Evolutionary conservation across 53 echinoderm and acorn worm genomes (phyloP).

Genomic region (Echinarachnius parma): DNA sequence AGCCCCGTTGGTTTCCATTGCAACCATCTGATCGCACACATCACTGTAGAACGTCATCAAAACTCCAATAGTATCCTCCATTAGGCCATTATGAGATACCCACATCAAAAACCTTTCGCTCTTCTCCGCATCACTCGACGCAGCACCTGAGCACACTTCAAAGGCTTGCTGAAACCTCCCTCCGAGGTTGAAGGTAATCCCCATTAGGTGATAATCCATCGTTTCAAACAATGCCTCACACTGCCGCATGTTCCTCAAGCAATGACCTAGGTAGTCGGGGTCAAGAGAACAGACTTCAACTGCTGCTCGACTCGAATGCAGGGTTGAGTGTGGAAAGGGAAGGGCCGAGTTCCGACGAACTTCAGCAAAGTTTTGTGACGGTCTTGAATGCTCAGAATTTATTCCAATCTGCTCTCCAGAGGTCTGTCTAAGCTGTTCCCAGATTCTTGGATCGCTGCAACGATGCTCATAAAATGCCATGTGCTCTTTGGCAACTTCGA

Average conservation of each 20-base stretch:
- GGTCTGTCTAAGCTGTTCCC: not conserved
- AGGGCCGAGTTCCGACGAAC: no score
- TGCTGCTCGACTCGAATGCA: not conserved
- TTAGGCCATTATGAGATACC: not conserved
- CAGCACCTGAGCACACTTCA: not conserved
- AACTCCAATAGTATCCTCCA: no score
- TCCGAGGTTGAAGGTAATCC: not conserved
- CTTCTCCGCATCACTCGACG: not conserved
- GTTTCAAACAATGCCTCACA: constrained; percentile 1
- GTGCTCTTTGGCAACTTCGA: constrained; percentile 1
- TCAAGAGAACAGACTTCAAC: not conserved
- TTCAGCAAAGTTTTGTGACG: no score
- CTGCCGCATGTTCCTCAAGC: not conserved
- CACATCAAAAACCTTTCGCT: not conserved
- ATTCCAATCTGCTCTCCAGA: not conserved
- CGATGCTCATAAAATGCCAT: not conserved
- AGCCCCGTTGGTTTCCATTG: no score
- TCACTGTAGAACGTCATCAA: no score
- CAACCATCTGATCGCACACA: no score
- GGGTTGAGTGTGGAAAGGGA: no score
- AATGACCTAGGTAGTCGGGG: constrained; percentile 7
- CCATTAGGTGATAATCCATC: not conserved
- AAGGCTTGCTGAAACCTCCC: not conserved
- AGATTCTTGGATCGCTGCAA: not conserved
- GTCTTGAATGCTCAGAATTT: not conserved